Conservation (phyloP, 2,888 invertebrate genomes). For the Coenonympha arcania region DNA sequence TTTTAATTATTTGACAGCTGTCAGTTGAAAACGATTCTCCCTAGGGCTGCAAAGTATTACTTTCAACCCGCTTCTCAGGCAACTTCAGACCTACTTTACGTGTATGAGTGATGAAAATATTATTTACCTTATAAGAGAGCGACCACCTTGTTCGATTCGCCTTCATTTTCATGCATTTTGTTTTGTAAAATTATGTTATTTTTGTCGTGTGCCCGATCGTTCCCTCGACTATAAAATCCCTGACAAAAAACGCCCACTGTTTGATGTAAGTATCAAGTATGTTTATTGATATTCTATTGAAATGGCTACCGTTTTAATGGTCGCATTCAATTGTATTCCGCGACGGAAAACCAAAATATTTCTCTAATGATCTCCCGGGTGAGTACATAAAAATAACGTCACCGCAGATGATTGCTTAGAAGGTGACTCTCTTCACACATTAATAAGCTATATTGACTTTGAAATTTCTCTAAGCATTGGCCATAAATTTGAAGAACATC, state of each 20-base stretch:
- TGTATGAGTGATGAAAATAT: too few species aligned
- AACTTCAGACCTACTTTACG: too few species aligned
- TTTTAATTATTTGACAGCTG: too few species aligned
- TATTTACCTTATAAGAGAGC: too few species aligned
- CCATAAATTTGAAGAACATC: constrained; percentile 69
- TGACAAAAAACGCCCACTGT: background rate
- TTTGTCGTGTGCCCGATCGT: background rate
- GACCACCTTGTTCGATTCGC: too few species aligned
- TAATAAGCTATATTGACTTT: constrained; percentile 70
- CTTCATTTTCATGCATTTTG: too few species aligned
- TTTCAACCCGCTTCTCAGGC: too few species aligned
- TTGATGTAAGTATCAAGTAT: constrained; percentile 15
- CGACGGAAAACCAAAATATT: constrained; percentile 54
- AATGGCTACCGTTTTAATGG: constrained; percentile 64
- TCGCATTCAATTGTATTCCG: constrained; percentile 72
- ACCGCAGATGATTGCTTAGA: constrained; percentile 44
- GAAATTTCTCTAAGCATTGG: constrained; percentile 54
- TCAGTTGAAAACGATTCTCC: too few species aligned
- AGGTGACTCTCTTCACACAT: constrained; percentile 72
- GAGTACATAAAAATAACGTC: constrained; percentile 65
- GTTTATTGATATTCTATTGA: constrained; percentile 44
- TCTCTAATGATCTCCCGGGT: constrained; percentile 60
- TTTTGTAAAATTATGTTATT: background rate
- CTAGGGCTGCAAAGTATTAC: too few species aligned
- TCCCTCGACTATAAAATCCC: background rate